Conservation (phyloP, 2,113 vertebrate species). For the Antechinus stuartii region DNA sequence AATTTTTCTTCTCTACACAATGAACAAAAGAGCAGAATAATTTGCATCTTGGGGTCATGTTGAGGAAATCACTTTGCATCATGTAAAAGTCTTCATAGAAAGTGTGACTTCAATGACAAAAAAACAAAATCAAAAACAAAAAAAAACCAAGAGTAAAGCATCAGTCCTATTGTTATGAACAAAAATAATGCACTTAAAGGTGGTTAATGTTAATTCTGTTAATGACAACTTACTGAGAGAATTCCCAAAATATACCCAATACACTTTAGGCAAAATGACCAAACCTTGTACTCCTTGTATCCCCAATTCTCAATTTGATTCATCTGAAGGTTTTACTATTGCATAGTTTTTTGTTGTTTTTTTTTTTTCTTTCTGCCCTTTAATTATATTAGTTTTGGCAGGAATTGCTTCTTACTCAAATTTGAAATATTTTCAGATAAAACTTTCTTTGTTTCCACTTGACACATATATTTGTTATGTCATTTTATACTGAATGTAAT, state of each 20-base stretch:
- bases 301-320: background rate
- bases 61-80: background rate
- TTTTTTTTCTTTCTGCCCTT: background rate
- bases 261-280: background rate
- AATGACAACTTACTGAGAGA: background rate
- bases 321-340: background rate
- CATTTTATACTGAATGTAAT: background rate
- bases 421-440: background rate
- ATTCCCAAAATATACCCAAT: background rate
- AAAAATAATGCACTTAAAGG: background rate
- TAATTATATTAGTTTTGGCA: background rate
- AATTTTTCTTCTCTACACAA: background rate
- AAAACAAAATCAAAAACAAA: background rate
- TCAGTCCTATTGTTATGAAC: too few species aligned
- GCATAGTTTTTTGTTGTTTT: background rate
- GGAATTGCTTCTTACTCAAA: background rate
- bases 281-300: background rate
- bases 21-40: background rate
- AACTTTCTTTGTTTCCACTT: background rate
- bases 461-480: too few species aligned
- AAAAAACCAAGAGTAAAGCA: background rate
- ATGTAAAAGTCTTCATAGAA: background rate
- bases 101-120: background rate
- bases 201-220: background rate
- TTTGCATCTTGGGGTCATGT: background rate